Conservation (phyloP, 1,140 invertebrate species). For the Venustaconcha ellipsiformis region DNA sequence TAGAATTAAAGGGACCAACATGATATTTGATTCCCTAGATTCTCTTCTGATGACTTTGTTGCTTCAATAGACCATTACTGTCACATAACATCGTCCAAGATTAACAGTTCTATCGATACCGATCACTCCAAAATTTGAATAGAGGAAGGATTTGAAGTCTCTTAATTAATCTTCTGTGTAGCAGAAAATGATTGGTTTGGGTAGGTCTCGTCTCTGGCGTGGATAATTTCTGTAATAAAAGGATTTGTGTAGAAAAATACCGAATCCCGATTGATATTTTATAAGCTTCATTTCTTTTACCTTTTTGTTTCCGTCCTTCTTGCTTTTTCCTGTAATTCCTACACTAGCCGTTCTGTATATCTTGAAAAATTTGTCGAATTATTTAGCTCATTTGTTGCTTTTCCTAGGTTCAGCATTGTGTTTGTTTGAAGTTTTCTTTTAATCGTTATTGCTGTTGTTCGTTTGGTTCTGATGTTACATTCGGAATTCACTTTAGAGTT, state of each 20-base stretch:
- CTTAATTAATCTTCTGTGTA: conserved; percentile 10
- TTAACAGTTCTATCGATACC: conserved; percentile 18
- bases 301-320: too few relatives aligned
- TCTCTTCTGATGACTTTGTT: conserved; percentile 13
- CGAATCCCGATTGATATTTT: too few relatives aligned
- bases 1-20: conserved; percentile 21
- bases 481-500: too few relatives aligned
- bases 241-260: not conserved
- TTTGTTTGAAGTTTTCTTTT: too few relatives aligned
- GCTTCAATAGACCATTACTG: conserved; percentile 15
- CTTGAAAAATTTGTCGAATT: too few relatives aligned
- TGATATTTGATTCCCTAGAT: conserved; percentile 6
- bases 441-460: too few relatives aligned
- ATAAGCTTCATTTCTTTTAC: too few relatives aligned
- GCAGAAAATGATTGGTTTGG: conserved; percentile 2
- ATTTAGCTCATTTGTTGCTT: too few relatives aligned
- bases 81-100: conserved; percentile 22
- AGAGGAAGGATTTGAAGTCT: conserved; percentile 4
- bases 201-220: not conserved
- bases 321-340: too few relatives aligned
- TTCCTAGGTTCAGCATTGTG: too few relatives aligned
- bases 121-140: not conserved
- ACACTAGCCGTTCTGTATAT: too few relatives aligned
- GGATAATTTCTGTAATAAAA: conserved; percentile 12
- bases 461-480: too few relatives aligned